These are phyloP conservation scores for Calidris pugnax DNA, from an alignment of 2,113 vertebrate species.

Conservation along the genomic window DNA sequence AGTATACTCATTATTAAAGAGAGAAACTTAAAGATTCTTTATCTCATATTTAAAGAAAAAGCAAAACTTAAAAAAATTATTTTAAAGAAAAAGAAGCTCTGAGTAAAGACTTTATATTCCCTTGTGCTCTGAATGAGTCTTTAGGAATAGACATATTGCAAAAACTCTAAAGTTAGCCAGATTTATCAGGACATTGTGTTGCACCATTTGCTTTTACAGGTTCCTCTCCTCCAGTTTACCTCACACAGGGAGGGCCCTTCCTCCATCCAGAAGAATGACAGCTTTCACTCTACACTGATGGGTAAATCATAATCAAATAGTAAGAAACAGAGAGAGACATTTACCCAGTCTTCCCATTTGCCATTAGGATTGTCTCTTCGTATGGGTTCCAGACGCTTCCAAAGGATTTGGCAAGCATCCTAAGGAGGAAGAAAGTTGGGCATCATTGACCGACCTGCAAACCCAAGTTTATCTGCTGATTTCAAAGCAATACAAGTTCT, in stretches of 20 bases:
- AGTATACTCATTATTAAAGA: neutral
- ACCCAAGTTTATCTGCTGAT: neutral
- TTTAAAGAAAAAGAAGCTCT: neutral
- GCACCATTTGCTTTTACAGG: neutral
- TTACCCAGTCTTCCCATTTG: slow-evolving; percentile 87
- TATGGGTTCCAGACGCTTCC: slow-evolving; percentile 81
- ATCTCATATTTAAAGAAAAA: neutral
- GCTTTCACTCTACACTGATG: neutral
- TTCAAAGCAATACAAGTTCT: neutral
- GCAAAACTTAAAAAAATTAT: neutral
- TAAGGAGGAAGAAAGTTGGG: slow-evolving; percentile 24
- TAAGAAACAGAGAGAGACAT: neutral
- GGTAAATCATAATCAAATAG: neutral
- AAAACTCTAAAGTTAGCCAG: neutral
- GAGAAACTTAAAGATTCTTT: neutral
- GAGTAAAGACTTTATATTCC: neutral
- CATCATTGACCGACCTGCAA: neutral
- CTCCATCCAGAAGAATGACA: neutral
- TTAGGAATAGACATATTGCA: neutral
- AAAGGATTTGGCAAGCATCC: slow-evolving; percentile 84
- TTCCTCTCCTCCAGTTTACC: neutral
- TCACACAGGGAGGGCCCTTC: neutral
- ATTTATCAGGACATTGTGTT: neutral
- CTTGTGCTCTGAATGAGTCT: neutral
- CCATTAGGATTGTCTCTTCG: slow-evolving; percentile 77